Percentiles rank a stretch among this genome's conserved stretches.
phyloP scores from a whole-genome alignment of 2,888 invertebrate species.

The Prosapia bicincta region DNA sequence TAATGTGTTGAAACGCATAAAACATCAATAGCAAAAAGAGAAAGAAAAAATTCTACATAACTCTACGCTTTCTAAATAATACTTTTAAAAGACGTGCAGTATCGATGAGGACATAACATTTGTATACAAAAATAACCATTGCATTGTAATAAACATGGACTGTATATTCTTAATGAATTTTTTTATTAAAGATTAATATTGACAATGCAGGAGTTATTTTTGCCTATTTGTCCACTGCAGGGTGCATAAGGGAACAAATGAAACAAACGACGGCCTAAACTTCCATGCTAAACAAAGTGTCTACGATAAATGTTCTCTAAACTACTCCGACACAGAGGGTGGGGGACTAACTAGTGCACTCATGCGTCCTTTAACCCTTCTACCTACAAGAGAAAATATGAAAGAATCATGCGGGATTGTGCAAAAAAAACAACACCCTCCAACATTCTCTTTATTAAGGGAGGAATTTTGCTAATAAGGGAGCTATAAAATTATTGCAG shows the following conservation, averaged over 20 bases:
- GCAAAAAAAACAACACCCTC: conserved; percentile 2
- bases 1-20: background rate
- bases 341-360: background rate
- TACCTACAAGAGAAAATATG: background rate
- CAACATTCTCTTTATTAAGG: background rate
- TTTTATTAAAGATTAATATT: no score
- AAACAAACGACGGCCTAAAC: conserved; percentile 20
- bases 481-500: no score
- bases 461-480: no score
- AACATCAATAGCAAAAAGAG: background rate
- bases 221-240: background rate
- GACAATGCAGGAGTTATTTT: background rate
- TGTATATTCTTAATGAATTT: no score
- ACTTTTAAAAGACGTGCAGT: background rate
- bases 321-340: background rate
- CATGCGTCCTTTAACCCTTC: background rate
- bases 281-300: background rate
- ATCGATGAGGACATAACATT: background rate
- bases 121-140: conserved; percentile 15
- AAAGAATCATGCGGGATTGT: conserved; percentile 2
- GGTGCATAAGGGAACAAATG: background rate
- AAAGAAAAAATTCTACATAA: background rate
- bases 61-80: background rate
- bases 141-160: no score
- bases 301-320: background rate